Conservation (phyloP, 2,797 vertebrate species). For the Coregonus suidteri region DNA sequence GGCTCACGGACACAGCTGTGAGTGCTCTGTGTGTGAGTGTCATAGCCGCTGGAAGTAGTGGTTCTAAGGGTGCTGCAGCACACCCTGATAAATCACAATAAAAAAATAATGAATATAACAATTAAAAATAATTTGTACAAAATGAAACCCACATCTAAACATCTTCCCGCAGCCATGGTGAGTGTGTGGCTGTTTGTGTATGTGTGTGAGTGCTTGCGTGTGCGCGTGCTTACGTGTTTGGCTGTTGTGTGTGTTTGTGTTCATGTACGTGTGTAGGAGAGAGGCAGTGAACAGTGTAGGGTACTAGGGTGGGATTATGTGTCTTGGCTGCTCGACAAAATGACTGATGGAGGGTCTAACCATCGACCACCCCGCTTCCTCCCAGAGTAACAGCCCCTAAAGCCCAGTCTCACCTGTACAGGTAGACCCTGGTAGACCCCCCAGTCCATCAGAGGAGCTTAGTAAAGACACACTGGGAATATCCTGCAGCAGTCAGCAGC, state of each 20-base stretch:
- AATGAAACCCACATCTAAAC: too few relatives aligned
- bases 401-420: constrained; percentile 25
- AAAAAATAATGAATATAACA: too few relatives aligned
- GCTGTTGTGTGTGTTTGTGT: neutral
- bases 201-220: constrained; percentile 12
- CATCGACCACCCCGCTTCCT: constrained; percentile 57
- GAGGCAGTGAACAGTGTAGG: constrained; percentile 36
- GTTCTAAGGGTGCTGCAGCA: too few relatives aligned
- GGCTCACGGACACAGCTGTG: constrained; percentile 32
- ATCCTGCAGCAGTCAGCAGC: constrained; percentile 24
- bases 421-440: neutral
- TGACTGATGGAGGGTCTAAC: constrained; percentile 61
- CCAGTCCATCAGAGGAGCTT: constrained; percentile 12
- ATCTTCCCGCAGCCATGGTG: neutral
- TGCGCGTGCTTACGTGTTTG: neutral
- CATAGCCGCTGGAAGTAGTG: too few relatives aligned
- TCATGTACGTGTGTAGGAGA: constrained; percentile 25
- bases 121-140: too few relatives aligned
- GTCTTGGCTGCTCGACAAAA: constrained; percentile 64
- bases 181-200: neutral
- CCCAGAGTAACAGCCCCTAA: constrained; percentile 21
- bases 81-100: too few relatives aligned
- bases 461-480: constrained; percentile 23
- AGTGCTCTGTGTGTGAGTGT: constrained; percentile 16
- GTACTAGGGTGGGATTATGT: constrained; percentile 1